phyloP scores from a whole-genome alignment of 2,113 vertebrate genomes.

The Parus major region DNA sequence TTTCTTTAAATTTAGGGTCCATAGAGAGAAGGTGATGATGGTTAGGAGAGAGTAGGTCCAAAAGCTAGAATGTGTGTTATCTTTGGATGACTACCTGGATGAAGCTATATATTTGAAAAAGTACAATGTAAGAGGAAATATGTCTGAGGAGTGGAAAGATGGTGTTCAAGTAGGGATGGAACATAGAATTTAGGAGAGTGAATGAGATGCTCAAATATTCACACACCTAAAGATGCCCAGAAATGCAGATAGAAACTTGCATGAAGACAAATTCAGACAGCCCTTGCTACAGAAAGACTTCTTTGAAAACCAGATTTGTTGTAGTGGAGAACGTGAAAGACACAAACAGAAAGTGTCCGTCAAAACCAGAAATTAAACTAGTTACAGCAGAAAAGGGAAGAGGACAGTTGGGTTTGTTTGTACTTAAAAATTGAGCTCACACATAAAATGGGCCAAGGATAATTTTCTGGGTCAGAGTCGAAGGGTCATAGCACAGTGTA shows the following conservation, averaged over 20 bases:
- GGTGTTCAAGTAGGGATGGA: not conserved
- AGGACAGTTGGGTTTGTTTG: not conserved
- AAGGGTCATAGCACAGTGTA: not conserved
- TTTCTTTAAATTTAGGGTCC: not conserved
- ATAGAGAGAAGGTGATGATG: not conserved
- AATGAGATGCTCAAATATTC: not conserved
- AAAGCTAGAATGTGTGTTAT: not conserved
- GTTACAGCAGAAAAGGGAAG: not conserved
- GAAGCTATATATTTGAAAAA: not conserved
- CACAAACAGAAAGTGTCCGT: not conserved
- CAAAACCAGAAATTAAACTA: not conserved
- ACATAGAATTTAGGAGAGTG: not conserved
- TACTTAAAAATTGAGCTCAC: not conserved
- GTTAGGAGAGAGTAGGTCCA: not conserved
- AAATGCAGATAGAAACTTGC: not conserved
- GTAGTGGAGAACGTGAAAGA: not conserved
- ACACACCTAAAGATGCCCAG: not conserved
- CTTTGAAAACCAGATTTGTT: not conserved
- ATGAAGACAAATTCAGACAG: not conserved
- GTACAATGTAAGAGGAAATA: not conserved
- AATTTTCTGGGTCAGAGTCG: not conserved
- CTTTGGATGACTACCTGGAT: not conserved
- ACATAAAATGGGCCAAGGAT: not conserved
- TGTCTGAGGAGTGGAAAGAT: not conserved
- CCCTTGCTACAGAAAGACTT: not conserved